Conservation (phyloP, 2,113 vertebrate genomes). For the Dolichallabes microphthalmus region DNA sequence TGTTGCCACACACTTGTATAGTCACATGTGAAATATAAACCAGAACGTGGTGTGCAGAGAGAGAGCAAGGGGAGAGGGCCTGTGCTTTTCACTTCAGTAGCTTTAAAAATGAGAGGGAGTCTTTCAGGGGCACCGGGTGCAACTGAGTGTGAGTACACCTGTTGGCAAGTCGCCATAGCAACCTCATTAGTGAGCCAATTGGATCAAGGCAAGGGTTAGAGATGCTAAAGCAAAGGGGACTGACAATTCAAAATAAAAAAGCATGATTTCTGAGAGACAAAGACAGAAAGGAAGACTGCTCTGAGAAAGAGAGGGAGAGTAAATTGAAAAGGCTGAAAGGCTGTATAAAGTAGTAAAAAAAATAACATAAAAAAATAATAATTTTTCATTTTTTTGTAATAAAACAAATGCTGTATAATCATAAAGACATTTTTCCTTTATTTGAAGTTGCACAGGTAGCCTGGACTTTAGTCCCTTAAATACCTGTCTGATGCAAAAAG, state of each 20-base stretch:
- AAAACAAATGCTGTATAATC: too few species aligned
- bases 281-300: too few species aligned
- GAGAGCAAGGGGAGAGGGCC: slow-evolving; percentile 23
- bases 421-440: neutral
- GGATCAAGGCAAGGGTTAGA: slow-evolving; percentile 39
- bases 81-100: slow-evolving; percentile 49
- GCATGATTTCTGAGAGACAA: neutral
- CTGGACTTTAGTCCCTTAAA: neutral
- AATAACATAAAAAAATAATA: too few species aligned
- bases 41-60: neutral
- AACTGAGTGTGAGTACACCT: slow-evolving; percentile 51
- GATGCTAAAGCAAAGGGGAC: slow-evolving; percentile 27
- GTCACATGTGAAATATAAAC: neutral
- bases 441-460: neutral
- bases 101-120: slow-evolving; percentile 38
- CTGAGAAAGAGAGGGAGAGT: neutral
- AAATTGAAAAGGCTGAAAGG: neutral
- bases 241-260: slow-evolving; percentile 11
- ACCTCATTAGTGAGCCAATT: slow-evolving; percentile 51
- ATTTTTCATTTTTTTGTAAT: too few species aligned
- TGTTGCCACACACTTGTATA: too few species aligned
- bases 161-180: slow-evolving; percentile 50
- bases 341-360: neutral
- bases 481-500: neutral
- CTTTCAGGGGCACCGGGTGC: slow-evolving; percentile 16